Conservation (phyloP, 2,113 vertebrate genomes). For the Piaya cayana region DNA sequence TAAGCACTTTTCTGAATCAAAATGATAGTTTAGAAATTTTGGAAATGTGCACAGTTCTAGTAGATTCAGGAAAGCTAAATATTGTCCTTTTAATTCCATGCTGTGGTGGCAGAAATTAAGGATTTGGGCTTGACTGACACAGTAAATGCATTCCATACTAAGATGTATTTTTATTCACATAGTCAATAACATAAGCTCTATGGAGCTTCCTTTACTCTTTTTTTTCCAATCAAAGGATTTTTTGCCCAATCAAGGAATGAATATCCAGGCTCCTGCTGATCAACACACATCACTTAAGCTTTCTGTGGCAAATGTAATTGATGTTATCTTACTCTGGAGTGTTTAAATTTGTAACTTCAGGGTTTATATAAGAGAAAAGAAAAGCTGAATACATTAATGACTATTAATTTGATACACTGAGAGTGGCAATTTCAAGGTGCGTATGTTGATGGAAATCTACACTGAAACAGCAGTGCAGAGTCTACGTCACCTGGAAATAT, state of each 20-base stretch:
- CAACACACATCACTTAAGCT: background rate
- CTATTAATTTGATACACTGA: background rate
- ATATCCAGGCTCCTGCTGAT: background rate
- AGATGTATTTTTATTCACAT: background rate
- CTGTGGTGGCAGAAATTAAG: background rate
- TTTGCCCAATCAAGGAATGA: background rate
- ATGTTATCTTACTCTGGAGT: background rate
- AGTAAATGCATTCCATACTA: background rate
- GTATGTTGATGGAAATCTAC: constrained; percentile 10
- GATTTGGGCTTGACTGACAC: background rate
- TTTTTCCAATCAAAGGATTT: constrained; percentile 19
- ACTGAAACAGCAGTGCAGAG: constrained; percentile 15
- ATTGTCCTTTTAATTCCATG: background rate
- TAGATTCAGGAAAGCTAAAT: constrained; percentile 18
- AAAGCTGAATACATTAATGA: constrained; percentile 21
- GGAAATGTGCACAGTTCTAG: background rate
- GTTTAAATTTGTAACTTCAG: constrained; percentile 31
- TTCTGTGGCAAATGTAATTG: constrained; percentile 19
- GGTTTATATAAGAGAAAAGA: constrained; percentile 15
- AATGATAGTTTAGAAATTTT: background rate
- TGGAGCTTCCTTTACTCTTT: constrained; percentile 12
- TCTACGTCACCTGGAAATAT: constrained; percentile 28
- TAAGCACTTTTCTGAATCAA: constrained; percentile 17
- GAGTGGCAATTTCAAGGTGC: constrained; percentile 36
- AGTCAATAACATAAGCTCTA: background rate